Evolutionary conservation across 2,797 vertebrate species (phyloP).

Genomic region (Erpetoichthys calabaricus): DNA sequence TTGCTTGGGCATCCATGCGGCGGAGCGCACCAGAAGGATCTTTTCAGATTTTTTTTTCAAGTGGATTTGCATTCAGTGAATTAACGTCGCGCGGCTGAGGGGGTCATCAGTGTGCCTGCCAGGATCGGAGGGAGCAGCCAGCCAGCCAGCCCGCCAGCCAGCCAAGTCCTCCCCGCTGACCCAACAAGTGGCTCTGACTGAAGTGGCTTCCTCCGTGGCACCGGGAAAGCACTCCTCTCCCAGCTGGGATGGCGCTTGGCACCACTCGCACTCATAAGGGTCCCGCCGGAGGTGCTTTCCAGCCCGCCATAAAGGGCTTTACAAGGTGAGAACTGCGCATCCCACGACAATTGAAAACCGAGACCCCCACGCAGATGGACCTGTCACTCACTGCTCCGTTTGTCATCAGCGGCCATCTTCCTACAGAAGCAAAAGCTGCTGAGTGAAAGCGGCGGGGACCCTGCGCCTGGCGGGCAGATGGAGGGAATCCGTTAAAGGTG

Average conservation of each 20-base stretch:
- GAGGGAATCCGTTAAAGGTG: no score
- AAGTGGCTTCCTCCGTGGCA: constrained; percentile 21
- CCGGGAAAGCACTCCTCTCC: constrained; percentile 16
- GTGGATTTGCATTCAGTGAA: background rate
- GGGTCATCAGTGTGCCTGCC: constrained; percentile 31
- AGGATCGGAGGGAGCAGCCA: constrained; percentile 14
- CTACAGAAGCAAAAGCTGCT: no score
- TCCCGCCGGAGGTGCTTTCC: constrained; percentile 20
- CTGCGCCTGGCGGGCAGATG: no score
- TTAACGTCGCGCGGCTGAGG: constrained; percentile 10
- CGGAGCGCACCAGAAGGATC: constrained; percentile 7
- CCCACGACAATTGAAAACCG: constrained; percentile 53
- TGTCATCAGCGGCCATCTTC: constrained; percentile 41
- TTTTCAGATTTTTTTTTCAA: constrained; percentile 10
- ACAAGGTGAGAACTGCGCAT: constrained; percentile 58
- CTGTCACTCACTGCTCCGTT: constrained; percentile 53
- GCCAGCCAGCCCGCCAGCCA: background rate
- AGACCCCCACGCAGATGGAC: constrained; percentile 51
- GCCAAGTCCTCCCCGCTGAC: constrained; percentile 24
- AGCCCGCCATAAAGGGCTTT: constrained; percentile 42
- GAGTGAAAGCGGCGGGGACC: no score
- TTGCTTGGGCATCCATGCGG: background rate
- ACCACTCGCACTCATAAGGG: constrained; percentile 38
- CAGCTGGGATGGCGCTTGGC: constrained; percentile 19
- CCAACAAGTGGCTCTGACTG: constrained; percentile 20